Evolutionary conservation across 35 echinoderm and acorn worm genomes (phyloP), one percentile per base, ranked within the genome.

Genomic region (Lytechinus variegatus): DNA sequence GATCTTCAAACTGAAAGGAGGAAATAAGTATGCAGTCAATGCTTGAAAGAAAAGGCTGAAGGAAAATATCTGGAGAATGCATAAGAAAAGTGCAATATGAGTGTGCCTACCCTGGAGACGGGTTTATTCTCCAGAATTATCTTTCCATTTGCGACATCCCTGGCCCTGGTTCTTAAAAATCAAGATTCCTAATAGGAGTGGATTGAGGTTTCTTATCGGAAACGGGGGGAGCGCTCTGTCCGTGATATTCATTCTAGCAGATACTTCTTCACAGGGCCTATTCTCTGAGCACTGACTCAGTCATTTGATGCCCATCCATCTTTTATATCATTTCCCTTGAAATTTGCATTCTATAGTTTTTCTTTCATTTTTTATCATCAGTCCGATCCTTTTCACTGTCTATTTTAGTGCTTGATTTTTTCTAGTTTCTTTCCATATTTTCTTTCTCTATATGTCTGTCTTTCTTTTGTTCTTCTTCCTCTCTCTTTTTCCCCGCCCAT

Each of bases 281-380:
- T 79, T 79, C 52, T 90, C 52, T 52, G 10, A 90, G 52, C 88
- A 90, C 88, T 90, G 88, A 90, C 88, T 90, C 88, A 90, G 88
- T 90, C 88, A 90, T 90, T 90, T 90, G 27, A 12, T 90, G 87
- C 27, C 44, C 13, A 10, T 24, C n/a, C 14, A 6, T 24, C 16
- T 14, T 79, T 6, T 79, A 1, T 16, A 7, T 79, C 66, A 24
- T 24, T 8, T 24, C 8, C 66, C 66, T 79, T 79, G 3, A 24
- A 24, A 24, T 58, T 10, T 56, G 55, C 10, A 44, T 58, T 58
- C 56, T 58, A 9, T 11, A n/a, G 2, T 58, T 58, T 13, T 58
- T 58, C 1, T 9, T 58, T 58, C 1, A 10, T 8, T 58, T 58
- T 11, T 58, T 58, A 11, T 10, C 56, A 9, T 58, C 56, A 58